Conservation (phyloP, 2,113 vertebrate genomes). For the Alectura lathami region DNA sequence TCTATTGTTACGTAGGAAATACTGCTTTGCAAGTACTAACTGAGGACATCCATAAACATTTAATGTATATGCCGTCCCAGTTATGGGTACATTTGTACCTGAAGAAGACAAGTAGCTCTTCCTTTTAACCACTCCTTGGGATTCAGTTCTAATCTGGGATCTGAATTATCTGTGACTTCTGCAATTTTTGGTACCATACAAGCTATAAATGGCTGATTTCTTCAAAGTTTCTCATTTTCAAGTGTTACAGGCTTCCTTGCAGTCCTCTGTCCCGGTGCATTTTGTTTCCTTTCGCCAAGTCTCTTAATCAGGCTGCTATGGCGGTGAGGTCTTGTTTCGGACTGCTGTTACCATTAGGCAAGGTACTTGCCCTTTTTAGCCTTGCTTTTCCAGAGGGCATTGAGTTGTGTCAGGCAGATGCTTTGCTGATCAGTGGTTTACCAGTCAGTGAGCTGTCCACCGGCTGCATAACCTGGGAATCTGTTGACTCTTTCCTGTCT, state of each 20-base stretch:
- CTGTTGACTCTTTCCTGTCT: neutral
- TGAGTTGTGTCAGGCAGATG: neutral
- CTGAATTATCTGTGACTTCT: neutral
- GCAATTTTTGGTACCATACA: neutral
- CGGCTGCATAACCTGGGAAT: neutral
- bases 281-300: neutral
- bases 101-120: neutral
- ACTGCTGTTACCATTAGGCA: neutral
- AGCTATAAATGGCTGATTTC: neutral
- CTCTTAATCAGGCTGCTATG: neutral
- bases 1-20: neutral
- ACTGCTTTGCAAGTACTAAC: neutral
- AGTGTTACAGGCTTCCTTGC: neutral
- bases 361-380: neutral
- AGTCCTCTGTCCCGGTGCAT: neutral
- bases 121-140: neutral
- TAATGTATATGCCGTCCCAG: neutral
- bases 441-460: neutral
- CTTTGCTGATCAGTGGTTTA: neutral
- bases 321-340: neutral
- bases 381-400: neutral
- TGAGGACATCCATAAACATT: neutral
- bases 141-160: neutral
- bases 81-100: no score
- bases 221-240: neutral